These are phyloP conservation scores for Mimumesa dahlbomi DNA, from an alignment of 2,888 invertebrate species.

Conservation along the genomic window DNA sequence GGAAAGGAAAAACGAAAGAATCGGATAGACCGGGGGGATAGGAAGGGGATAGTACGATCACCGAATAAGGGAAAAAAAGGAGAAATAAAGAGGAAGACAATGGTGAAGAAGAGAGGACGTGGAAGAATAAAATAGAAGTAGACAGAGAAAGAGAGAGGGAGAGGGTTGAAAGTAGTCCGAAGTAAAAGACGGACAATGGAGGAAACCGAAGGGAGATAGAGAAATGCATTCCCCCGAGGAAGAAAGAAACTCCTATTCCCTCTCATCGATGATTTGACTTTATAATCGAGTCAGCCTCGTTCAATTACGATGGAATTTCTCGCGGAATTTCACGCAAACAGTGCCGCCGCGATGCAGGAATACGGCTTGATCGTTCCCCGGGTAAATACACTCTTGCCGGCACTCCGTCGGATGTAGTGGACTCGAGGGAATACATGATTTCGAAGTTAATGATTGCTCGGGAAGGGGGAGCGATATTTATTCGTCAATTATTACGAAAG, in stretches of 20 bases:
- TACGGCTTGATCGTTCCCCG: slow-evolving; percentile 32
- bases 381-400: slow-evolving; percentile 42
- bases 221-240: slow-evolving; percentile 19
- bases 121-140: neutral
- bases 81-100: slow-evolving; percentile 17
- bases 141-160: neutral
- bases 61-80: neutral
- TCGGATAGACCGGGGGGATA: neutral
- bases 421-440: slow-evolving; percentile 37
- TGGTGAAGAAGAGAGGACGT: slow-evolving; percentile 1
- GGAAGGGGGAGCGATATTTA: slow-evolving; percentile 19
- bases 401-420: slow-evolving; percentile 20
- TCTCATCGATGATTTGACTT: slow-evolving; percentile 59
- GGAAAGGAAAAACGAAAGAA: neutral
- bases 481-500: neutral
- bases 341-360: slow-evolving; percentile 26
- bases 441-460: slow-evolving; percentile 39
- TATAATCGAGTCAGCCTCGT: slow-evolving; percentile 63
- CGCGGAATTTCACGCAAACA: slow-evolving; percentile 57
- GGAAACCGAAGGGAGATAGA: slow-evolving; percentile 1
- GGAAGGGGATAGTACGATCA: neutral
- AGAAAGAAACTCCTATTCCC: slow-evolving; percentile 17
- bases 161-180: neutral
- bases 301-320: slow-evolving; percentile 64
- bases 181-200: neutral